Evolutionary conservation across 2,113 vertebrate species (phyloP).

Genomic region (Dipodomys merriami): DNA sequence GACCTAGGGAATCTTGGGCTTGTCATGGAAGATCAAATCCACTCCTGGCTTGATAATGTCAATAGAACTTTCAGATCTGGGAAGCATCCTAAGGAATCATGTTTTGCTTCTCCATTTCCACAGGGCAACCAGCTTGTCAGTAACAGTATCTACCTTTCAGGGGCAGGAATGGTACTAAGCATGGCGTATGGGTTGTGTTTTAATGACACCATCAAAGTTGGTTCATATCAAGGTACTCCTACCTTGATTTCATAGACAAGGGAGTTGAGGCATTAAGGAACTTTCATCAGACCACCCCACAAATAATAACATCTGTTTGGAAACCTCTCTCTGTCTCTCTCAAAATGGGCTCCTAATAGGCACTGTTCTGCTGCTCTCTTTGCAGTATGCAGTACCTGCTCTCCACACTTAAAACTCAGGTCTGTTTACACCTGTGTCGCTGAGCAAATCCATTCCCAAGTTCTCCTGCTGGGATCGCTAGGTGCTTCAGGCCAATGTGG

Average conservation of each 20-base stretch:
- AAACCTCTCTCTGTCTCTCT: neutral
- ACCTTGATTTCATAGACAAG: slow-evolving; percentile 1
- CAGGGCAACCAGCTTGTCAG: neutral
- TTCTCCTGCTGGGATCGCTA: neutral
- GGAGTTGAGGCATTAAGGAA: neutral
- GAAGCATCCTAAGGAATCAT: slow-evolving; percentile 18
- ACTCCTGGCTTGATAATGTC: neutral
- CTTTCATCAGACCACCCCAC: neutral
- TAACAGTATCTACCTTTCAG: neutral
- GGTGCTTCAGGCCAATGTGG: neutral
- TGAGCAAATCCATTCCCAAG: neutral
- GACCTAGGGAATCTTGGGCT: neutral
- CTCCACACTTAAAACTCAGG: neutral
- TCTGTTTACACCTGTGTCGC: neutral
- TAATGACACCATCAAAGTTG: neutral
- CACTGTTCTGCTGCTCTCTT: neutral
- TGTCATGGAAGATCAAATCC: neutral
- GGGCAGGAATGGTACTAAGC: neutral
- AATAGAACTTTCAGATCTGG: neutral
- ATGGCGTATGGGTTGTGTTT: neutral
- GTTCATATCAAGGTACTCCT: neutral
- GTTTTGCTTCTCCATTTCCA: neutral
- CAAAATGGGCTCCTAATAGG: neutral
- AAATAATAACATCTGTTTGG: neutral
- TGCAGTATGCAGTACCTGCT: neutral